Percentiles rank a stretch among this genome's conserved stretches.
phyloP scores from a whole-genome alignment of 2,797 vertebrate genomes.

The Halcyon badia region DNA sequence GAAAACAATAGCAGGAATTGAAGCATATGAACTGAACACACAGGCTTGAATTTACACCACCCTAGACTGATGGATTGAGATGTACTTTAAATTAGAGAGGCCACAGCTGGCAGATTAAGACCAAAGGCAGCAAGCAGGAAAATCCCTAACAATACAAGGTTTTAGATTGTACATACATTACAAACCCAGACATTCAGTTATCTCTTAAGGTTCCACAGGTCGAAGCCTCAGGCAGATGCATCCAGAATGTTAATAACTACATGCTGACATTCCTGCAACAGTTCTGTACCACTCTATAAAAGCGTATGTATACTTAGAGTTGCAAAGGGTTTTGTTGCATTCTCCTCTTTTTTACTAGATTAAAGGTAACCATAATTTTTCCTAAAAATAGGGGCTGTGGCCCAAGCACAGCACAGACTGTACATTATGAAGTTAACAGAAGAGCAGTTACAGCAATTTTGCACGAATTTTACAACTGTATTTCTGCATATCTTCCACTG shows the following conservation, averaged over 20 bases:
- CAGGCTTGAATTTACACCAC: not conserved
- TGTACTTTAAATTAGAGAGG: not conserved
- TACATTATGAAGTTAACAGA: not conserved
- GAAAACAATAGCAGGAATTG: slow-evolving; percentile 64
- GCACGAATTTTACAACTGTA: not conserved
- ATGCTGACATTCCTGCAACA: not conserved
- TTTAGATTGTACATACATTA: fast-evolving
- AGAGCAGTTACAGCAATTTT: not conserved
- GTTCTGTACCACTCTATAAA: not conserved
- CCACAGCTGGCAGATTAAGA: not conserved
- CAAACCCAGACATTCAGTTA: not conserved
- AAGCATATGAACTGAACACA: not conserved
- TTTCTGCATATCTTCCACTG: not conserved
- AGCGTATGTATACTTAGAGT: not conserved
- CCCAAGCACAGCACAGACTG: not conserved
- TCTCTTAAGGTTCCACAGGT: not conserved
- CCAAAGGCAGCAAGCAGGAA: not conserved
- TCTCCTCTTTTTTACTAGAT: not conserved
- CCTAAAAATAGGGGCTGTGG: not conserved
- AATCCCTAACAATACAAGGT: not conserved
- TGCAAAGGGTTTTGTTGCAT: not conserved
- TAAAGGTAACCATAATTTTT: not conserved
- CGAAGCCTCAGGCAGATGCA: not conserved
- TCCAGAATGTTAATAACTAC: not conserved
- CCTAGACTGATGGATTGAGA: not conserved